Evolutionary conservation across 2,113 vertebrate genomes (phyloP), one percentile per base, ranked within the genome.

Genomic region (Dasyornis broadbenti): DNA sequence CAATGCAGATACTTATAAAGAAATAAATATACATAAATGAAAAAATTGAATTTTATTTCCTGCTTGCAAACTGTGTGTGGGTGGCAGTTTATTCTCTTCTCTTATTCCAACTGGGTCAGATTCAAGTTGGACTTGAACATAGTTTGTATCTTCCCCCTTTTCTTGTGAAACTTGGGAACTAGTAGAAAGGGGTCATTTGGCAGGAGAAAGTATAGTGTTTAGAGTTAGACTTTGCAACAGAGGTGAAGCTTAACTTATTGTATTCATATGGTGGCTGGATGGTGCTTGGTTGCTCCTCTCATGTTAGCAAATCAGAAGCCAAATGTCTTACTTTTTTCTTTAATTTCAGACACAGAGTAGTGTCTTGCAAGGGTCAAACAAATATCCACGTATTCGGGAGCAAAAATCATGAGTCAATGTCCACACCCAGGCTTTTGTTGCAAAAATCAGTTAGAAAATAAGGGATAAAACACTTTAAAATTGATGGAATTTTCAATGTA

Each of bases 1-100:
- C 68, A 90, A 94, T 73, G 44, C 35, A 90, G 59, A 88, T 81
- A 89, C 45, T 88, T 89, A 68, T 28, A 84, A 89, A 89, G n/a
- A 93, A 86, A 90, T 88, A 91, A 87, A 90, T 88, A 57, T 80
- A 90, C 59, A 93, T 90, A 92, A 92, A 86, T 92, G 66, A 92
- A 89, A 83, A 82, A 78, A 90, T n/a, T 63, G 33, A 65, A 92
- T 90, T 95, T 86, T 90, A 78, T 86, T 96, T 96, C 80, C 60
- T 92, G 47, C 80, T 90, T 86, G 47, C 39, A 81, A 63, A 59
- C 33, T 81, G 19, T 70, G 31, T 82, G 82, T 95, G 91, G 68
- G 89, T 97, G 92, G 86, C 75, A 83, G 42, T 60, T 86, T 54
- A 83, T 89, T 92, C 76, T 95, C 82, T 91, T 86, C 84, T 95